Evolutionary conservation across 2,888 invertebrate genomes (phyloP).

Genomic region (Nephrotoma flavescens): DNA sequence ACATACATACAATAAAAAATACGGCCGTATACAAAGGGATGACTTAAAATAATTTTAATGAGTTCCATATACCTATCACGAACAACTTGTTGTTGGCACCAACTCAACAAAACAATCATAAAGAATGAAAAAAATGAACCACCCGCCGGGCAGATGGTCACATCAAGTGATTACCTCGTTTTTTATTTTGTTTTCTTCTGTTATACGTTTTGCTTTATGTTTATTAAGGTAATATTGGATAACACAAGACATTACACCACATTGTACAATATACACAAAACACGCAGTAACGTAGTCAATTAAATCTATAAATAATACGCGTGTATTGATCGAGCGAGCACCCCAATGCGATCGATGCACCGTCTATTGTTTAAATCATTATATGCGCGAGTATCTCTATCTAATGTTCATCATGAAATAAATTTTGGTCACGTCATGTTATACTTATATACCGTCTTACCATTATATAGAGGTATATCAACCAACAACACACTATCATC

Average conservation of each 20-base stretch:
- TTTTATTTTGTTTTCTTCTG: not conserved
- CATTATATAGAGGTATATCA: not conserved
- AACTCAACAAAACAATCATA: not conserved
- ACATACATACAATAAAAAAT: not conserved
- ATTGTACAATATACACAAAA: not conserved
- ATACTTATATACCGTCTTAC: not conserved
- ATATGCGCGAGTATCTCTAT: not conserved
- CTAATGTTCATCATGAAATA: not conserved
- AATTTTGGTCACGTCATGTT: not conserved
- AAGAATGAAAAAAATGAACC: not conserved
- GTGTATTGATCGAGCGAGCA: not conserved
- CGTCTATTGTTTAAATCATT: not conserved
- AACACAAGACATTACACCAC: not conserved
- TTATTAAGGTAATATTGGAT: not conserved
- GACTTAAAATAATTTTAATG: not conserved
- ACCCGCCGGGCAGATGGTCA: constrained; percentile 4
- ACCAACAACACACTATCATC: not conserved
- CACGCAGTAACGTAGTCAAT: not conserved
- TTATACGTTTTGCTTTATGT: not conserved
- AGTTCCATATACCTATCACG: not conserved
- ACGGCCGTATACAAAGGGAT: not conserved
- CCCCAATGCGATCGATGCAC: not conserved
- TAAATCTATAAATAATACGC: not conserved
- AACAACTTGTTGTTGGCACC: not conserved
- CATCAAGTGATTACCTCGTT: constrained; percentile 1